phyloP scores from a whole-genome alignment of 2,888 invertebrate species.

The Dynastes hyllus region DNA sequence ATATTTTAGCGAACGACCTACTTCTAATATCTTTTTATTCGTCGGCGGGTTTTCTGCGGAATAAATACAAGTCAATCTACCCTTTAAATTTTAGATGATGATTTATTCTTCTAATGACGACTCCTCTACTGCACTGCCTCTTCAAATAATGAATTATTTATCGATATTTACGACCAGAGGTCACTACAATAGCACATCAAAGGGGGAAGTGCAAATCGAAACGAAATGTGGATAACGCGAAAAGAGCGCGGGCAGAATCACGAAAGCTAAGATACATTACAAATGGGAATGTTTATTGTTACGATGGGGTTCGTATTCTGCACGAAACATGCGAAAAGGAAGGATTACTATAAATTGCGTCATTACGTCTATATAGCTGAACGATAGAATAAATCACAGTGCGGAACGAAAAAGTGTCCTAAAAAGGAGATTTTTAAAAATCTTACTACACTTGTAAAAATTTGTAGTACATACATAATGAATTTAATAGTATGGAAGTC shows the following conservation, averaged over 20 bases:
- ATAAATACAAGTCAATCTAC: constrained; percentile 1
- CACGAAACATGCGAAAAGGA: constrained; percentile 21
- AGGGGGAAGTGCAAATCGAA: not conserved
- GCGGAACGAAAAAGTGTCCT: constrained; percentile 13
- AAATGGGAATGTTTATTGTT: constrained; percentile 41
- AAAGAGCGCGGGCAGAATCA: constrained; percentile 24
- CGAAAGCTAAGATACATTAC: constrained; percentile 30
- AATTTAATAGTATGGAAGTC: too few species aligned
- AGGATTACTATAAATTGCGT: constrained; percentile 41
- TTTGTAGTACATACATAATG: too few species aligned
- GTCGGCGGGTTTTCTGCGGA: too few species aligned
- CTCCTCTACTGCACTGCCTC: constrained; percentile 1
- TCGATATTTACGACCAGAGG: constrained; percentile 32
- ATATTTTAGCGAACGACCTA: too few species aligned
- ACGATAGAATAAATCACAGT: constrained; percentile 31
- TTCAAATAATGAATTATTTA: constrained; percentile 44
- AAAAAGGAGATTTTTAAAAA: not conserved
- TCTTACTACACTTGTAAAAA: too few species aligned
- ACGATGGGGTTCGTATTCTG: constrained; percentile 34
- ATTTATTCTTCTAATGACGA: not conserved
- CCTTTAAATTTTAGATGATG: constrained; percentile 26
- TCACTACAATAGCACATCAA: constrained; percentile 2
- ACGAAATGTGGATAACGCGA: not conserved
- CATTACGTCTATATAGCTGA: constrained; percentile 28
- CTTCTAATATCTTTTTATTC: too few species aligned